Evolutionary conservation across 2,113 vertebrate genomes (phyloP).

Genomic region (Myiagra hebetior): DNA sequence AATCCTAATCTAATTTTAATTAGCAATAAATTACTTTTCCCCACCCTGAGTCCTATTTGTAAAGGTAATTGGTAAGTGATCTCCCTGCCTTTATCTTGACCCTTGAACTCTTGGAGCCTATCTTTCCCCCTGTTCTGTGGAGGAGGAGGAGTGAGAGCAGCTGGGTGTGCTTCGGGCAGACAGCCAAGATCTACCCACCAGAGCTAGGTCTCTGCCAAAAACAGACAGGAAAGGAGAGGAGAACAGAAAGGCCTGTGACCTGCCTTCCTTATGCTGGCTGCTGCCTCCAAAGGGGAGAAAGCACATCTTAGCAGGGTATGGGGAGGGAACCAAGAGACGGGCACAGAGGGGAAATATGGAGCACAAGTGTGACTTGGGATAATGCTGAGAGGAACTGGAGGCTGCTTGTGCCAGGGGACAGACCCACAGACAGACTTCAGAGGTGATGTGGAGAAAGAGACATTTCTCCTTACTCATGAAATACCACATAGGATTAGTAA

Average conservation of each 20-base stretch:
- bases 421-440: background rate
- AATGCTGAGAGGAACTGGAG: background rate
- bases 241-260: background rate
- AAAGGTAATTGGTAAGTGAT: background rate
- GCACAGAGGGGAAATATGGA: accelerated
- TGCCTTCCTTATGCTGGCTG: background rate
- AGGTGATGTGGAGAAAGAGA: background rate
- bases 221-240: background rate
- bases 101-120: background rate
- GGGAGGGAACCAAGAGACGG: background rate
- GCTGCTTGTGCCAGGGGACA: background rate
- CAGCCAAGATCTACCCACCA: background rate
- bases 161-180: background rate
- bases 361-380: background rate
- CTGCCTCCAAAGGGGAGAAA: background rate
- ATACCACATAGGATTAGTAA: background rate
- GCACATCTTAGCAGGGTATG: accelerated
- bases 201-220: background rate
- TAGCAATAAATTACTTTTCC: background rate
- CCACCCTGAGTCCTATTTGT: accelerated
- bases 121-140: too few relatives aligned
- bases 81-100: background rate
- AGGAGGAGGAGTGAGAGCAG: background rate
- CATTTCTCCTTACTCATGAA: background rate
- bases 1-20: background rate